These are phyloP conservation scores for Corythornis vintsioides DNA, from an alignment of 2,113 vertebrate species.

Conservation along the genomic window DNA sequence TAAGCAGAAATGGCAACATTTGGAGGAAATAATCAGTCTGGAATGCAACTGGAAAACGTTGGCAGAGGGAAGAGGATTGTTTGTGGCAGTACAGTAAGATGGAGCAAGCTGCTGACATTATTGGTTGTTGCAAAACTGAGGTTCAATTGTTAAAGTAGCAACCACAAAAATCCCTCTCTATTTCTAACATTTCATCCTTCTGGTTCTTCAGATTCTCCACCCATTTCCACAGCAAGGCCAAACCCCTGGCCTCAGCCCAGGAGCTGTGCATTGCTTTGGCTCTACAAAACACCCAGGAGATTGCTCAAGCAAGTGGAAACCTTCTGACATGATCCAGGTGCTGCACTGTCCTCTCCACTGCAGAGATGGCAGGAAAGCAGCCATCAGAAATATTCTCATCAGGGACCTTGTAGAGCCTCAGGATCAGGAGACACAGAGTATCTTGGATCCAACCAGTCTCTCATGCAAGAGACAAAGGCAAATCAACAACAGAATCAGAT, in stretches of 20 bases:
- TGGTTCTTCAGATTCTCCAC: neutral
- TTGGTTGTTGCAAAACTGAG: neutral
- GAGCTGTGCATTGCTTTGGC: neutral
- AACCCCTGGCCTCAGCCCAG: neutral
- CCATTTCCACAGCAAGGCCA: neutral
- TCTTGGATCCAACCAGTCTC: neutral
- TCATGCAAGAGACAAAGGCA: neutral
- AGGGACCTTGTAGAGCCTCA: neutral
- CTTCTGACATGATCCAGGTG: neutral
- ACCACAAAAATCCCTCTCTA: neutral
- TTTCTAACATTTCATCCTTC: neutral
- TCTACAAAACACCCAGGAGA: neutral
- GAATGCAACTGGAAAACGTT: neutral
- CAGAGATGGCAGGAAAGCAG: neutral
- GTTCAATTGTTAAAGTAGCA: neutral
- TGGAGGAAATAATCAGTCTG: constrained; percentile 1
- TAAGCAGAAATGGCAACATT: constrained; percentile 1
- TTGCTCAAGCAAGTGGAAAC: neutral
- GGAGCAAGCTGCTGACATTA: neutral
- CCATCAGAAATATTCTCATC: neutral
- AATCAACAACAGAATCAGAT: neutral
- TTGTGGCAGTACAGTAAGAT: neutral
- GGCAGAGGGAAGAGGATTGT: neutral
- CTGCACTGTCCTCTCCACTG: neutral
- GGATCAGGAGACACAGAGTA: neutral